phyloP scores from a whole-genome alignment of 2,113 vertebrate species.

The Urocolius indicus region DNA sequence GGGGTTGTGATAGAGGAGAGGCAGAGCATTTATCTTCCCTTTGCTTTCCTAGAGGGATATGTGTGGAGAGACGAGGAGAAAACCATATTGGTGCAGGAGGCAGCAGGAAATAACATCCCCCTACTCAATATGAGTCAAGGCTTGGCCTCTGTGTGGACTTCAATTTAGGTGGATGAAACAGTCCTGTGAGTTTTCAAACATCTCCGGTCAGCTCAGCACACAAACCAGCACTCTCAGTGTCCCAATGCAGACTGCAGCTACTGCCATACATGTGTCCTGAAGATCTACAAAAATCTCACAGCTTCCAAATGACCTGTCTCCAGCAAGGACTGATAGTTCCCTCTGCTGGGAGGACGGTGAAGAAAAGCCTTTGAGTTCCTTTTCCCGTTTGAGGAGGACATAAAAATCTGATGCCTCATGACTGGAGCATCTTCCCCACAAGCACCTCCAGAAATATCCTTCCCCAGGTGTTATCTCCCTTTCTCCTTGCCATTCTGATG shows the following conservation, averaged over 20 bases:
- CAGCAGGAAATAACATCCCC: background rate
- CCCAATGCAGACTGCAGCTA: background rate
- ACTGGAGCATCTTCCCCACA: background rate
- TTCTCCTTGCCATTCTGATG: background rate
- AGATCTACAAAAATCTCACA: background rate
- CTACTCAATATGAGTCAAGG: background rate
- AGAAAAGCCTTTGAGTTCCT: slow-evolving; percentile 12
- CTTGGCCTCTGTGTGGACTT: background rate
- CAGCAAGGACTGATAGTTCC: slow-evolving; percentile 40
- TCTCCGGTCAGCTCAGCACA: background rate
- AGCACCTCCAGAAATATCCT: background rate
- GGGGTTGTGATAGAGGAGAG: background rate
- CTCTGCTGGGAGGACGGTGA: slow-evolving; percentile 44
- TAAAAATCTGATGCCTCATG: background rate
- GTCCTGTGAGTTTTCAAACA: background rate
- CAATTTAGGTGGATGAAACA: background rate
- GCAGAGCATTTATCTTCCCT: background rate
- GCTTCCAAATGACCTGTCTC: background rate
- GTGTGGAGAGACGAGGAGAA: background rate
- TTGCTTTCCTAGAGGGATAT: background rate
- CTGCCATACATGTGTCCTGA: rapidly evolving
- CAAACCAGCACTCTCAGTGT: background rate
- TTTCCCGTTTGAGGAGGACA: background rate
- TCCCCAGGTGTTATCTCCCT: background rate
- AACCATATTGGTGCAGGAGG: background rate